Evolutionary conservation across 2,888 invertebrate species (phyloP), one percentile per base, ranked within the genome.

Genomic region (Laothoe populi): DNA sequence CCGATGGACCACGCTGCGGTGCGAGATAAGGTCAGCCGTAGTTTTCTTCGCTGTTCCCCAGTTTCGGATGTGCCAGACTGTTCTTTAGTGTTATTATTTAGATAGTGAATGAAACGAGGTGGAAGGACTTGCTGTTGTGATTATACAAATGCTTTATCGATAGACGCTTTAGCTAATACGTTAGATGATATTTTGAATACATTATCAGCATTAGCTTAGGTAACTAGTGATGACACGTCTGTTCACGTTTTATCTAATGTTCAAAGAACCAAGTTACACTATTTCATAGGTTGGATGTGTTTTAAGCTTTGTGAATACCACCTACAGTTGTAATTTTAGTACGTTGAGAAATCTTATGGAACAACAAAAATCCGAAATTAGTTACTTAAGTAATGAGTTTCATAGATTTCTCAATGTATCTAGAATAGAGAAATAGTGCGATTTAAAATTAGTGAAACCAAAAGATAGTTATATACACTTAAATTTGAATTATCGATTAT

Each of bases 1-100:
- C 82, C 79, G 71, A 78, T 63, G 79, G 84, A 85, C 82, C 83
- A 84, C 70, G 79, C 80, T 78, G 76, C 81, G 84, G 88, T 83
- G 86, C 81, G 82, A 89, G 89, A 85, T 74, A 77, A 84, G 91
- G 91, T 82, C 82, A 84, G 91, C 91, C 91, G 92, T 87, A 88
- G 91, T 89, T 86, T 84, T 82, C 84, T 82, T 89, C 90, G 90
- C 84, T 87, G 90, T 92, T 91, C 87, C 90, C 84, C 79, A 83
- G 90, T 86, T 92, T 92, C 92, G 92, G 92, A 92, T 82, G 92
- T 92, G 88, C 78, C 83, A 87, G 88, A 92, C 92, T 87, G 84
- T 87, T 89, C 78, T 82, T 72, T 90, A 92, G 90, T 90, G 88
- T 84, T 90, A 90, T 85, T 78, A 78, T 78, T 86, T 90, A 92